Conservation (phyloP, 2,888 invertebrate genomes). For the Polymixis flavicincta region DNA sequence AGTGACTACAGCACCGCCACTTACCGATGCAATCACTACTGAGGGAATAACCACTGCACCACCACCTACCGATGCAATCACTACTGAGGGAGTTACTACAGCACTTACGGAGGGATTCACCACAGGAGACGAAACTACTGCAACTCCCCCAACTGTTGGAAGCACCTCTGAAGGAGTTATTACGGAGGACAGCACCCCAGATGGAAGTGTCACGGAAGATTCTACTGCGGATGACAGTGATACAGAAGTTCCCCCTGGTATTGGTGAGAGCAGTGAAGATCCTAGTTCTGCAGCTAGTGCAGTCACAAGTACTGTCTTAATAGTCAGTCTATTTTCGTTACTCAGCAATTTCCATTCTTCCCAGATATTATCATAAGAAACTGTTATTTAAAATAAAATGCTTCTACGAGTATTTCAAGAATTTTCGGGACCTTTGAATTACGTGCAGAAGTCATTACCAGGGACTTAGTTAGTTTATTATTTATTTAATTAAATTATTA, state of each 20-base stretch:
- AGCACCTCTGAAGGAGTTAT: background rate
- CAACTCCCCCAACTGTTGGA: background rate
- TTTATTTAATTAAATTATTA: background rate
- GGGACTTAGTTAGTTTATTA: slow-evolving; percentile 14
- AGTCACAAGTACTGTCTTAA: slow-evolving; percentile 78
- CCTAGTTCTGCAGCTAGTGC: slow-evolving; percentile 75
- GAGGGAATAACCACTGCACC: background rate
- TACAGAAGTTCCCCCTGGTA: slow-evolving; percentile 1
- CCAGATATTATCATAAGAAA: slow-evolving; percentile 72
- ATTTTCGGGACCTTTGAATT: slow-evolving; percentile 45
- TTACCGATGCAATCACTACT: background rate
- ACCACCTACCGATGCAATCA: too few species aligned
- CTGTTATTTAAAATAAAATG: too few species aligned
- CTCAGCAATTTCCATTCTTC: slow-evolving; percentile 75
- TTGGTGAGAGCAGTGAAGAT: slow-evolving; percentile 20
- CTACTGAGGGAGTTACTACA: background rate
- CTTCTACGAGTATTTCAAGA: slow-evolving; percentile 21
- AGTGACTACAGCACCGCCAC: background rate
- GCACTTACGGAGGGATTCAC: background rate
- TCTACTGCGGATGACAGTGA: background rate
- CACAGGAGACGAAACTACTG: background rate
- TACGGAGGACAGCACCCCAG: background rate
- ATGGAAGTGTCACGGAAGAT: background rate
- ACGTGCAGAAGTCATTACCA: slow-evolving; percentile 57
- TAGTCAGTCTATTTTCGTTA: slow-evolving; percentile 75